Evolutionary conservation across 2,888 invertebrate species (phyloP), one percentile per base, ranked within the genome.

Genomic region (Erannis defoliaria): DNA sequence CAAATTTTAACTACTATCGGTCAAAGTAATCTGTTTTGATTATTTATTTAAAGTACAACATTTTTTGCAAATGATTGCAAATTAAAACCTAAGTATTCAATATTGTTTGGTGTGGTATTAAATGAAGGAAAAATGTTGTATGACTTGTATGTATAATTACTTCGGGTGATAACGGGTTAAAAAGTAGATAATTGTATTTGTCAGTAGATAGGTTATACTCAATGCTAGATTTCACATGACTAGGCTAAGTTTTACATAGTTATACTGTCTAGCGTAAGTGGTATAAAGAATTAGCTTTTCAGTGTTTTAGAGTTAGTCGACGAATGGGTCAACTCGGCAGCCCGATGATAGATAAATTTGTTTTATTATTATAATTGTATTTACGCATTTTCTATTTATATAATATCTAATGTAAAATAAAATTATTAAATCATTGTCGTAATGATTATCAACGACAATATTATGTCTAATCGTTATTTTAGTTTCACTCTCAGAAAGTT

Each of bases 291-390:
- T 89, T 93, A 93, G 93, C 93, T 93, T 93, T 89, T 93, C 93
- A 90, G 86, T 93, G 93, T 91, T 90, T 92, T 93, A 93, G 92
- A 88, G 89, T 93, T 93, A 93, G 92, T 92, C 91, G 93, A 93
- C 93, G 90, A 86, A 90, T 93, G 93, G 80, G 93, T 89, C 92
- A 82, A 86, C 84, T 88, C 90, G 81, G 76, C 78, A 81, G 79
- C 87, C 76, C 85, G 88, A 74, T 89, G 90, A 76, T 78, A 88
- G 89, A 93, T 87, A 91, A 92, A 90, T 87, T 84, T 87, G 89
- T 88, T 89, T 60, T 54, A 23, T 23, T 19, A 67, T 33, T 37
- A 40, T 26, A 31, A 46, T 46, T 21, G n/a, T 5, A 16, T 18
- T 9, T 16, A 33, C n/a, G n/a, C n/a, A n/a, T n/a, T n/a, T n/a